phyloP scores from a whole-genome alignment of 2,797 vertebrate species.

The Picus viridis region DNA sequence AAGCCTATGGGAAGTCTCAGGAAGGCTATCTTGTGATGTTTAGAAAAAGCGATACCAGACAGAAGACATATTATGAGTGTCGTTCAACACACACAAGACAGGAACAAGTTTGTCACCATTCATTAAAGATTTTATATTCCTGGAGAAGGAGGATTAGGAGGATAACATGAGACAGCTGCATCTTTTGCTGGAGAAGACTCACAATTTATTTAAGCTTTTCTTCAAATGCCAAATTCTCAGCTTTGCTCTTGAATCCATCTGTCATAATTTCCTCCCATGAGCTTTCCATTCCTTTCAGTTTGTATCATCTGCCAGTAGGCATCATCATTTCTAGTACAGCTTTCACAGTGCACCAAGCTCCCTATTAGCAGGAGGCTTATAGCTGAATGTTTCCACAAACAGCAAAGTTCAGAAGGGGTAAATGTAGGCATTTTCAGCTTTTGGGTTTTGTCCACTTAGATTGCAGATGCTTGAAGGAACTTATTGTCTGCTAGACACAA shows the following conservation, averaged over 20 bases:
- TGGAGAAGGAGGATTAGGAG: constrained; percentile 45
- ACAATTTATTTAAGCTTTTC: constrained; percentile 51
- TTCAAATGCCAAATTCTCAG: constrained; percentile 40
- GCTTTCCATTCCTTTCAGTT: constrained; percentile 15
- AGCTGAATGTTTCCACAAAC: background rate
- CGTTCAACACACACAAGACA: constrained; percentile 3
- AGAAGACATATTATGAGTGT: constrained; percentile 2
- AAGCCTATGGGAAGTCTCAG: background rate
- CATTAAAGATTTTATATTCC: constrained; percentile 29
- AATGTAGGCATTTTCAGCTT: background rate
- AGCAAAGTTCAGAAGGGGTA: background rate
- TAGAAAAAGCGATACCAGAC: constrained; percentile 14
- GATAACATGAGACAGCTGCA: constrained; percentile 42
- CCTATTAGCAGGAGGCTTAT: background rate
- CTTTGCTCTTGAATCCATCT: constrained; percentile 38
- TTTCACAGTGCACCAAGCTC: background rate
- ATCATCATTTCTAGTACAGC: background rate
- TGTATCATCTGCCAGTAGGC: constrained; percentile 11
- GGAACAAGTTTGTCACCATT: constrained; percentile 22
- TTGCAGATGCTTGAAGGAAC: background rate
- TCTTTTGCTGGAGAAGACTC: constrained; percentile 39
- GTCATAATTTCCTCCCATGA: constrained; percentile 41
- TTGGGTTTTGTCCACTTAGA: background rate
- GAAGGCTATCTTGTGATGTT: background rate
- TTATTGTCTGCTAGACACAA: background rate